Evolutionary conservation across 1,140 invertebrate genomes (phyloP).

Genomic region (Drosophila gunungcola): DNA sequence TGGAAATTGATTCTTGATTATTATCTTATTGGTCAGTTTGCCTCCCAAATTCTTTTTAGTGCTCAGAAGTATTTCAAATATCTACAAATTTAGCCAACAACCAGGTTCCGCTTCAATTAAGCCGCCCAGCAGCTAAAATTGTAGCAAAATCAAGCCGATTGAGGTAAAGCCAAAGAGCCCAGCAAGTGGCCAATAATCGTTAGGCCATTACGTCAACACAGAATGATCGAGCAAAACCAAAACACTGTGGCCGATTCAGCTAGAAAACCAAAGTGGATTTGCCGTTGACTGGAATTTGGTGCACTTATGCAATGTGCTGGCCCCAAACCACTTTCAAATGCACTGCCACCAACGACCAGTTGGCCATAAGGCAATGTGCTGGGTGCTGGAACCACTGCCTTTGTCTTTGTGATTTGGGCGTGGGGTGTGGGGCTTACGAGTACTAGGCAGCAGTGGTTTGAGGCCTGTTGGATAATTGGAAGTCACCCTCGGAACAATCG

Average conservation of each 20-base stretch:
- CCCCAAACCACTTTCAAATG: conserved; percentile 80
- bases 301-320: conserved; percentile 76
- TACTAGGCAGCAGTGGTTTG: conserved; percentile 8
- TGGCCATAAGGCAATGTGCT: conserved; percentile 29
- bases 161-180: conserved; percentile 21
- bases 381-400: conserved; percentile 15
- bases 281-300: conserved; percentile 64
- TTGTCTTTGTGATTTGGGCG: not conserved
- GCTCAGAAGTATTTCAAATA: conserved; percentile 38
- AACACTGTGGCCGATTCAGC: conserved; percentile 57
- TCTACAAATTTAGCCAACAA: conserved; percentile 34
- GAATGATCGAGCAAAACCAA: conserved; percentile 62
- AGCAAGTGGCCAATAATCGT: conserved; percentile 56
- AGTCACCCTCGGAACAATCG: conserved; percentile 1
- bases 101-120: conserved; percentile 69
- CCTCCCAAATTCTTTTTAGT: conserved; percentile 5
- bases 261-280: conserved; percentile 64
- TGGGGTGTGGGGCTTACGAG: conserved; percentile 11
- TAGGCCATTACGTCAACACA: conserved; percentile 69
- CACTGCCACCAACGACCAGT: conserved; percentile 57
- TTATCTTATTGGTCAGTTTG: not conserved
- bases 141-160: conserved; percentile 17
- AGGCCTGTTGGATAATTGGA: conserved; percentile 18
- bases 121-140: conserved; percentile 19
- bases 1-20: too few relatives aligned